Base-by-base conservation (phyloP, 2,113 vertebrate species). In the Odocoileus virginianus region DNA sequence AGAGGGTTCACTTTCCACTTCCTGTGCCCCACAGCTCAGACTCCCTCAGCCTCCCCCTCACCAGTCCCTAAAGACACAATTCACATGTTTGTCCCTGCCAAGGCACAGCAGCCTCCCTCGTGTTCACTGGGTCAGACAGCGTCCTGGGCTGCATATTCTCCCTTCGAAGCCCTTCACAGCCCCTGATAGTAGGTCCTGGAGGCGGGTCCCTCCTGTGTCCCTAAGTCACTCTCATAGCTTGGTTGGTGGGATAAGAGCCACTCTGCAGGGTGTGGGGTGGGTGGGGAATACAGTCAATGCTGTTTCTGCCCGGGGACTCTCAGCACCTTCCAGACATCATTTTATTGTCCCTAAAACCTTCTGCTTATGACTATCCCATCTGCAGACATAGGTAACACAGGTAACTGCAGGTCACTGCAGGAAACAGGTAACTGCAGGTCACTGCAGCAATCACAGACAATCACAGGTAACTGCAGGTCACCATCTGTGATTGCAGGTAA, bases 41-140 rank as follows among this genome's bases (percentile, higher is more conserved):
- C 36, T 54, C 23, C 82, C 8, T 57, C 54, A 27, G 82, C n/a
- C 25, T 58, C n/a, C 54, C 55, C 33, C 7, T 23, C n/a, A 25
- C n/a, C n/a, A 36, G 50, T 50, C 50, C 25, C 81, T 55, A 30
- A 36, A 84, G 54, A 27, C 25, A 28, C 82, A 16, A 1, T n/a
- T 84, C n/a, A 84, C 7, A 14, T 21, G n/a, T 57, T 11, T 3
- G 14, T n/a, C 54, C 36, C 4, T 1, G 7, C 54, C 25, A 43
- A 57, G 25, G n/a, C 52, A 27, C 82, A 15, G 33, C 0, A 2
- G 21, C 23, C 23, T n/a, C 36, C 83, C 14, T 7, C 0, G 0
- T 30, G 36, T 43, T 45, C 83, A 40, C 16, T 58, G 36, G 40
- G 36, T 36, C 55, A 85, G 55, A 58, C 7, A 60, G 55, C 0